A percentile compares a stretch with the other conserved stretches of the same genome.
Evolutionary conservation across 2,888 invertebrate species (phyloP).

Genomic region (Lapara coniferarum): DNA sequence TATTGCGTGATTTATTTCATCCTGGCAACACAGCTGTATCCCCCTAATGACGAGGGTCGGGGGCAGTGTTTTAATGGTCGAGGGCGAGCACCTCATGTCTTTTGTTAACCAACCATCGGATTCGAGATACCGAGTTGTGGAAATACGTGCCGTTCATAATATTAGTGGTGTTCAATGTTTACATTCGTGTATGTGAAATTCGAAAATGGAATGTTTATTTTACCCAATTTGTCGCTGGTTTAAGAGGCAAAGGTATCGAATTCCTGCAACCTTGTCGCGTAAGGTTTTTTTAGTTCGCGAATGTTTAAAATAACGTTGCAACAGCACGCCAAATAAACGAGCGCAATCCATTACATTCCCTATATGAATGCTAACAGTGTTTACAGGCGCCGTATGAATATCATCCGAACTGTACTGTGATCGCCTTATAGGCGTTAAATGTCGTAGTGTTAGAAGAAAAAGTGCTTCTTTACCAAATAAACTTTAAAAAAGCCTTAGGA

Average conservation of each 20-base stretch:
- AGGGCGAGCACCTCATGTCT: slow-evolving; percentile 34
- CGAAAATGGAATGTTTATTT: not conserved
- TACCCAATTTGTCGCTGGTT: not conserved
- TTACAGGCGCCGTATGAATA: slow-evolving; percentile 44
- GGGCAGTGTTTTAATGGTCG: slow-evolving; percentile 31
- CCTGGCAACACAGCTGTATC: slow-evolving; percentile 16
- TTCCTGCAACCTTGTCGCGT: not conserved
- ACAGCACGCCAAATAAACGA: slow-evolving; percentile 9
- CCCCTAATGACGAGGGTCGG: slow-evolving; percentile 36
- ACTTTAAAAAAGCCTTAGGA: slow-evolving; percentile 69
- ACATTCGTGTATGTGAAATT: slow-evolving; percentile 12
- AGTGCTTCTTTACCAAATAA: slow-evolving; percentile 75
- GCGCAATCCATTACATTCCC: slow-evolving; percentile 25
- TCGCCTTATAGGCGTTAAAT: slow-evolving; percentile 75
- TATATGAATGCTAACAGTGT: slow-evolving; percentile 35
- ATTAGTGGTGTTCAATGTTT: slow-evolving; percentile 7
- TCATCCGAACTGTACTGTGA: slow-evolving; percentile 63
- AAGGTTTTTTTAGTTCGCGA: not conserved
- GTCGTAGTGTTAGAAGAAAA: slow-evolving; percentile 53
- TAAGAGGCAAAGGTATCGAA: not conserved
- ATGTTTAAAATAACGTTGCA: not conserved
- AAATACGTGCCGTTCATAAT: slow-evolving; percentile 39
- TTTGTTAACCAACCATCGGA: slow-evolving; percentile 37
- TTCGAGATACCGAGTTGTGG: slow-evolving; percentile 32
- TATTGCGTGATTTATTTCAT: not conserved